Evolutionary conservation across 2,888 invertebrate species (phyloP).

Genomic region (Caenorhabditis panamensis): DNA sequence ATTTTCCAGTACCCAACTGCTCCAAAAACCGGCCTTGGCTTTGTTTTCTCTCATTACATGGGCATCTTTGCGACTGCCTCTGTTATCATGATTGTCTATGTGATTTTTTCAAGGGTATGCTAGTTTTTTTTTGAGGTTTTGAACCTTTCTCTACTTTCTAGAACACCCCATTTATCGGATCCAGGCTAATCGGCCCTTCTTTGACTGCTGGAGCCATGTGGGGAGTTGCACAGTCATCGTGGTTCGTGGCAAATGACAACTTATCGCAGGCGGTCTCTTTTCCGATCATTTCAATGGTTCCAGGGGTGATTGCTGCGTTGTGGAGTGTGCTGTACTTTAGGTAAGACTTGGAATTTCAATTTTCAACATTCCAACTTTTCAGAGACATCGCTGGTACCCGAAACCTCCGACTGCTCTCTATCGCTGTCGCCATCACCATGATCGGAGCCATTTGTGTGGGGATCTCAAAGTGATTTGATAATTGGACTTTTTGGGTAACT

Average conservation of each 20-base stretch:
- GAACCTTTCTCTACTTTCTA: too few species aligned
- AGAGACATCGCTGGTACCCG: constrained; percentile 82
- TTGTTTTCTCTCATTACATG: constrained; percentile 83
- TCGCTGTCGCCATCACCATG: constrained; percentile 75
- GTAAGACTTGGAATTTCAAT: constrained; percentile 70
- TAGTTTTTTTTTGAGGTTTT: too few species aligned
- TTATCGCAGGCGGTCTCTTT: constrained; percentile 82
- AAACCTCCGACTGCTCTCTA: constrained; percentile 73
- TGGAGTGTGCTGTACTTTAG: constrained; percentile 83
- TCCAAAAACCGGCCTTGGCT: constrained; percentile 78
- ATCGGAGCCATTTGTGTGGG: constrained; percentile 78
- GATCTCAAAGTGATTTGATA: constrained; percentile 72
- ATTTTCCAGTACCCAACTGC: constrained; percentile 71
- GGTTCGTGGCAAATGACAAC: constrained; percentile 83
- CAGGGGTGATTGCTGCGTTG: constrained; percentile 81
- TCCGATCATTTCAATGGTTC: constrained; percentile 83
- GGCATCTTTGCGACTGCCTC: constrained; percentile 82
- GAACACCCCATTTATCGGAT: constrained; percentile 82
- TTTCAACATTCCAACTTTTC: constrained; percentile 12
- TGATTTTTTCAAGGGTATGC: constrained; percentile 41
- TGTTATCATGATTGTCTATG: constrained; percentile 79
- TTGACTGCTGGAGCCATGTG: constrained; percentile 83
- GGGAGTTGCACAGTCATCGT: constrained; percentile 82
- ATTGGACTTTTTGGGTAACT: not conserved
- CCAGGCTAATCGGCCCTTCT: constrained; percentile 72